Base-by-base conservation (phyloP, 2,797 vertebrate species). In the Anabacerthia variegaticeps region DNA sequence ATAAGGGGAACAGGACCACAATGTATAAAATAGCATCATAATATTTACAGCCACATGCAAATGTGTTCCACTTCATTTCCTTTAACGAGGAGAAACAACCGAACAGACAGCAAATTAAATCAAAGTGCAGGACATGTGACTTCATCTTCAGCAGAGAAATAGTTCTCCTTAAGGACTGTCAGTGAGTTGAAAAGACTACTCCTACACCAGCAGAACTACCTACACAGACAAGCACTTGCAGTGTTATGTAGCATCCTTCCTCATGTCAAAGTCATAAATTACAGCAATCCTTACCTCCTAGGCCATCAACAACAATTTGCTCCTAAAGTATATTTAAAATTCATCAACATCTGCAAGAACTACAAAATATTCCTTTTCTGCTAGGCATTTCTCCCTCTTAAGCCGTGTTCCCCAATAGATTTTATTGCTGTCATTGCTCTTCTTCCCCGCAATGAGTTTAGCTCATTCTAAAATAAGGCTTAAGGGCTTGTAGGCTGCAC, bases 381-480 rank as follows among this genome's bases (percentile, higher is more conserved):
- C 71, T 36, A 41, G 72, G 71, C 71, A 61, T 82, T 94, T 88
- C 75, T 76, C 34, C 37, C 63, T 49, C 51, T 73, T 76, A 21
- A 93, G 66, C 63, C 26, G 7, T 14, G 69, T 39, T 51, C n/a
- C 58, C 55, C 76, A 68, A 81, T 5, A 88, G n/a, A 55, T 86
- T 86, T 93, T 90, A 95, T 72, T 83, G 69, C 59, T 90, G 67
- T 39, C 80, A 81, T 63, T 78, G 71, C 61, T 93, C 26, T 90
- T 90, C 72, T 79, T 87, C 67, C 39, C 56, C 0, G 0, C 79
- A 95, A 81, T 48, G 62, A 96, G 79, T 91, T 94, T 86, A 95
- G 39, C 67, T 92, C 2, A 3, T 69, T 90, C 73, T 76, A 65
- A 94, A 92, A 86, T 55, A 81, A 84, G 63, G 69, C 71, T 88